Evolutionary conservation across 2,113 vertebrate genomes (phyloP), one percentile per base, ranked within the genome.

Genomic region (Dendropsophus ebraccatus): DNA sequence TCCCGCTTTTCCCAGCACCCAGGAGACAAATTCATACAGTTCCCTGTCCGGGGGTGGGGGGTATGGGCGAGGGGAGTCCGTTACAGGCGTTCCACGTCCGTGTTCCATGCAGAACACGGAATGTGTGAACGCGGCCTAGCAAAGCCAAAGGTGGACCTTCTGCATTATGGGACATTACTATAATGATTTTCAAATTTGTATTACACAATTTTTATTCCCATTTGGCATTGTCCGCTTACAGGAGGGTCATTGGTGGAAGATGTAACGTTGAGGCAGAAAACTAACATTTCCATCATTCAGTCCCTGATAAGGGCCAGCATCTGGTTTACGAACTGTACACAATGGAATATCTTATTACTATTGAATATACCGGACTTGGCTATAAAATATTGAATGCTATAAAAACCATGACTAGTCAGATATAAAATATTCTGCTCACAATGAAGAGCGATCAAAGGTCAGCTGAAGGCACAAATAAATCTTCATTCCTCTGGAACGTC

Each of bases 381-480:
- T 17, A 69, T 50, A 45, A 69, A 67, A 81, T 28, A 62, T 3
- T 32, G 58, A 81, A 49, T 5, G 45, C 79, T 49, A 50, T 81
- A 81, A 65, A 82, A 69, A 16, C 5, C 45, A 52, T 65, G 30
- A 65, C 78, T 23, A 62, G 54, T 60, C 77, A 80, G 32, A 80
- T 45, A 83, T 54, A 73, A 83, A 52, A 74, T 37, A 73, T 74
- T 60, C 50, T 45, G 82, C 67, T 74, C 82, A 58, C 50, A 45
- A 72, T 9, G 21, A 41, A 74, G 47, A 28, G 84, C 60, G 84
- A 79, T 56, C 84, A 85, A 79, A 49, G 84, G 75, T 85, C 75
- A 72, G 58, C 41, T 14, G 10, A n/a, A 35, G 83, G 45, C 28
- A 69, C 19, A 78, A 79, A 78, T 54, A 49, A 85, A 85, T 78